A percentile compares a stretch with the other conserved stretches of the same genome.
Evolutionary conservation across 1,140 invertebrate genomes (phyloP).

Genomic region (Heliothis subflexa): DNA sequence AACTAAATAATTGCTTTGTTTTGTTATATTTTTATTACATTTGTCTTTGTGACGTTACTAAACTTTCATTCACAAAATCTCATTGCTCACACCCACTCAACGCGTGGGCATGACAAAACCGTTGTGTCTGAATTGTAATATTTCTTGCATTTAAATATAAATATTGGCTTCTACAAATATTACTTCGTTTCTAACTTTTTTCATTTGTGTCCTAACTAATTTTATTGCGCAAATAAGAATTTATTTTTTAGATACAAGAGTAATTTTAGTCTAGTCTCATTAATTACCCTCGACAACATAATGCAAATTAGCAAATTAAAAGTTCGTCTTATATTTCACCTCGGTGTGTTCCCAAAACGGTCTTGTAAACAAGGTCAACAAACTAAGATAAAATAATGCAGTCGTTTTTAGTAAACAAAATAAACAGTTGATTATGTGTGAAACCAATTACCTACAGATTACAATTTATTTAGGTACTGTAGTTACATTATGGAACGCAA

Average conservation of each 20-base stretch:
- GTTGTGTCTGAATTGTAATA: not conserved
- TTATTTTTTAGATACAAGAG: not conserved
- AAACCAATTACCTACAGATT: too few species aligned
- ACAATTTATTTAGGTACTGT: too few species aligned
- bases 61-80: not conserved
- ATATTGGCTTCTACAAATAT: not conserved
- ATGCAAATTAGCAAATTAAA: not conserved
- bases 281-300: too few species aligned
- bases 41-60: not conserved
- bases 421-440: too few species aligned
- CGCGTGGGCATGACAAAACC: conserved; percentile 5
- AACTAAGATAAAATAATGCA: not conserved
- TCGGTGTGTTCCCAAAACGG: not conserved
- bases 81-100: not conserved
- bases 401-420: not conserved
- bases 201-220: not conserved
- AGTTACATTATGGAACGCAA: too few species aligned
- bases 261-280: too few species aligned
- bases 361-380: not conserved
- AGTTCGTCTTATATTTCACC: not conserved
- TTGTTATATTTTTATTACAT: not conserved
- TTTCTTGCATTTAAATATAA: not conserved
- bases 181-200: not conserved
- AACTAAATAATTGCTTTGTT: not conserved
- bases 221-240: not conserved